These are phyloP conservation scores for Archivesica marissinica DNA, from an alignment of 1,140 invertebrate genomes.

Conservation along the genomic window DNA sequence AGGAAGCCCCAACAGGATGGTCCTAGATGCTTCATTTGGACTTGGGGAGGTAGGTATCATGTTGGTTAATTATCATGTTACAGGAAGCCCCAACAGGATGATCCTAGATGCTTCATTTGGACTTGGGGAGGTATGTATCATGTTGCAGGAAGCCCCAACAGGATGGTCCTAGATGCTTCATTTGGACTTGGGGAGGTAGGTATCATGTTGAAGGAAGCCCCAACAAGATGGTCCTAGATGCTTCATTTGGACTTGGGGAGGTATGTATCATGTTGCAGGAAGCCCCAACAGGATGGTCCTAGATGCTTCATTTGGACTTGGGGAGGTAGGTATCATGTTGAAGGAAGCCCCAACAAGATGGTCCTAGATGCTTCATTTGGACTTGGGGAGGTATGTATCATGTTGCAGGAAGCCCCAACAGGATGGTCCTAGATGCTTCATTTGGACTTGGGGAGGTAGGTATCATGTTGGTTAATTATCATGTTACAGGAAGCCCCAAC, in stretches of 20 bases:
- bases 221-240: conserved; percentile 88
- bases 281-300: conserved; percentile 81
- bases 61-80: background rate
- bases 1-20: conserved; percentile 88
- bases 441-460: conserved; percentile 91
- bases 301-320: conserved; percentile 92
- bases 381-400: conserved; percentile 90
- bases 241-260: conserved; percentile 93
- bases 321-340: conserved; percentile 89
- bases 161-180: conserved; percentile 88
- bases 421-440: conserved; percentile 90
- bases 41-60: conserved; percentile 88
- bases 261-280: conserved; percentile 71
- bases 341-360: conserved; percentile 88
- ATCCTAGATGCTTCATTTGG: conserved; percentile 91
- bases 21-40: conserved; percentile 92
- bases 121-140: conserved; percentile 88
- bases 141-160: background rate
- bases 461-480: background rate
- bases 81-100: background rate
- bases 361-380: conserved; percentile 92
- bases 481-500: background rate
- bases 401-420: conserved; percentile 87
- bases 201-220: conserved; percentile 89
- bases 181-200: conserved; percentile 91